Evolutionary conservation across 2,113 vertebrate genomes (phyloP).

Genomic region (Fregata magnificens): DNA sequence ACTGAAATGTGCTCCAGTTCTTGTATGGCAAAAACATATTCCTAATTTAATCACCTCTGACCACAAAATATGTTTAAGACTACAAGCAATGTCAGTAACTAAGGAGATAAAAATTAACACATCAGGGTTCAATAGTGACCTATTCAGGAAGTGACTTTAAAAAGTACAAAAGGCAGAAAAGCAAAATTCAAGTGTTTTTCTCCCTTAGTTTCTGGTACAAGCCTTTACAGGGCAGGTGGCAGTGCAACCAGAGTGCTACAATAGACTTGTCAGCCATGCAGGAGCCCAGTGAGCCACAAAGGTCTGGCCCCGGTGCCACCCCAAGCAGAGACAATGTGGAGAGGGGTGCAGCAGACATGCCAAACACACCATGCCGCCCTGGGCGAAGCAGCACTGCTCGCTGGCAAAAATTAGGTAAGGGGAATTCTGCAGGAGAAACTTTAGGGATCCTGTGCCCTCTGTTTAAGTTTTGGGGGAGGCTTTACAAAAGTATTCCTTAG

Average conservation of each 20-base stretch:
- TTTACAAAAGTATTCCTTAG: background rate
- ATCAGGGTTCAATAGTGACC: background rate
- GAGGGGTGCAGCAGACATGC: background rate
- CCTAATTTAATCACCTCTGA: background rate
- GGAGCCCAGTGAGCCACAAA: background rate
- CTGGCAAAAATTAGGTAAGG: background rate
- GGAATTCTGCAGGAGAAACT: background rate
- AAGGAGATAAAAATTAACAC: background rate
- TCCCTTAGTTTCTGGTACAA: background rate
- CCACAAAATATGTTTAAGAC: background rate
- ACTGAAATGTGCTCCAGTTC: background rate
- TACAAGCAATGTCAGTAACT: background rate
- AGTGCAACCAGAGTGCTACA: background rate
- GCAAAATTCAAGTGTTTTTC: background rate
- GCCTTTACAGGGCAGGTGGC: background rate
- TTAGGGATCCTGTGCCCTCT: background rate
- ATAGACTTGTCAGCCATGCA: background rate
- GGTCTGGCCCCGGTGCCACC: too few relatives aligned
- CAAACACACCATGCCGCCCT: background rate
- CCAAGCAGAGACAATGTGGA: fast-evolving
- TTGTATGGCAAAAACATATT: background rate
- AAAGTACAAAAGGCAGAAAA: background rate
- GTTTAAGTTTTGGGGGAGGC: background rate
- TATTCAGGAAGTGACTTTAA: background rate
- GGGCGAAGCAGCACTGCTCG: background rate